Evolutionary conservation across 2,797 vertebrate genomes (phyloP).

Genomic region (Gymnopithys bicolor): DNA sequence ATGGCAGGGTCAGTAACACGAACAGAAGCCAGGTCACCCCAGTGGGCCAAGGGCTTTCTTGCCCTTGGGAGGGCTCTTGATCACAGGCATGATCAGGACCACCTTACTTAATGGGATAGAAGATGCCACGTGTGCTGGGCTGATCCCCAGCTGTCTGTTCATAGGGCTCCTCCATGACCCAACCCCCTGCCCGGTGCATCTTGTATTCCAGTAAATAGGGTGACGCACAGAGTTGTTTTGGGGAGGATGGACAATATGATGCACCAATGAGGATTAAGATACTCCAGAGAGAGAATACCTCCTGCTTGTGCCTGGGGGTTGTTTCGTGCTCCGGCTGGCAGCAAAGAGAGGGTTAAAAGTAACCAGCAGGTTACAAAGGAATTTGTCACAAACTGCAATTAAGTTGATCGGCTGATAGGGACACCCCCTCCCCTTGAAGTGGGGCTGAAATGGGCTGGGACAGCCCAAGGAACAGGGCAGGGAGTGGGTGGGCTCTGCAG

Average conservation of each 20-base stretch:
- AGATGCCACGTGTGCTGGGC: conserved; percentile 36
- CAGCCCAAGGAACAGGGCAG: not conserved
- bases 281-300: conserved; percentile 86
- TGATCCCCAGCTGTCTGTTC: not conserved
- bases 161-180: not conserved
- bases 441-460: conserved; percentile 27
- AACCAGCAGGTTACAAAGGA: conserved; percentile 76
- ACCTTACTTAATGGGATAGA: conserved; percentile 70
- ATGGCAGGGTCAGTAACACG: not conserved
- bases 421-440: not conserved
- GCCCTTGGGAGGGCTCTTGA: conserved; percentile 48
- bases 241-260: conserved; percentile 61
- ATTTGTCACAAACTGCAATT: conserved; percentile 45
- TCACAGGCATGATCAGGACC: conserved; percentile 25
- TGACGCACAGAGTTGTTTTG: conserved; percentile 51
- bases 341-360: conserved; percentile 78
- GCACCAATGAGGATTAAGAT: conserved; percentile 65
- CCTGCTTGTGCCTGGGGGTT: conserved; percentile 95
- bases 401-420: not conserved
- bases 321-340: conserved; percentile 93
- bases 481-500: not conserved
- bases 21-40: conserved; percentile 49
- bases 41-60: not conserved
- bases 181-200: conserved; percentile 19
- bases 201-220: conserved; percentile 69